These are phyloP conservation scores for Murina feae DNA, from an alignment of 2,113 vertebrate species.

Conservation along the genomic window DNA sequence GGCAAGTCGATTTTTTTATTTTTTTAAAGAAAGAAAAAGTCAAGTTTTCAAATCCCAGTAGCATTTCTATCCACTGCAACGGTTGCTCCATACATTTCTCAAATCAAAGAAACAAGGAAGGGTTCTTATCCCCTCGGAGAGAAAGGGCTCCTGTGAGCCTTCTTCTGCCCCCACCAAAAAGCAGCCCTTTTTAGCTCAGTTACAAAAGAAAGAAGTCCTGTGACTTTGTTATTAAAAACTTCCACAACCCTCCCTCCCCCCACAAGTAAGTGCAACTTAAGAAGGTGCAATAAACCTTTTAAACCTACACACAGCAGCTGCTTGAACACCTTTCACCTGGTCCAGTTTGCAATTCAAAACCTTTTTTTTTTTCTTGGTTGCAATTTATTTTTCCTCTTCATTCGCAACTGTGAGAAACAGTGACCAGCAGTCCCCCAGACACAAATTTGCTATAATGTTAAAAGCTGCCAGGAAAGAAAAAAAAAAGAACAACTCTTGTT, in stretches of 20 bases:
- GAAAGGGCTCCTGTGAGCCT: conserved; percentile 84
- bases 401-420: conserved; percentile 80
- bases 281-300: conserved; percentile 92
- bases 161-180: conserved; percentile 78
- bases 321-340: conserved; percentile 83
- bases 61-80: conserved; percentile 79
- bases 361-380: conserved; percentile 81
- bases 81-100: conserved; percentile 65
- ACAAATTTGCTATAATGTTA: conserved; percentile 89
- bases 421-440: conserved; percentile 87
- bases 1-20: conserved; percentile 62
- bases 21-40: conserved; percentile 75
- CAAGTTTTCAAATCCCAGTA: conserved; percentile 84
- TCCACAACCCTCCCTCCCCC: conserved; percentile 86
- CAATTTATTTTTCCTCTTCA: conserved; percentile 76
- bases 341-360: conserved; percentile 87
- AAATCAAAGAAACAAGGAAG: conserved; percentile 69
- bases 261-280: conserved; percentile 97
- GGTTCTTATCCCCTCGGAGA: conserved; percentile 79
- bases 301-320: conserved; percentile 92
- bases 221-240: conserved; percentile 97
- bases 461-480: conserved; percentile 93
- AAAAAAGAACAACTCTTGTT: conserved; percentile 82
- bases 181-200: conserved; percentile 87
- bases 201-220: conserved; percentile 90